Evolutionary conservation across 2,797 vertebrate species (phyloP).

Genomic region (Etheostoma nigrum): DNA sequence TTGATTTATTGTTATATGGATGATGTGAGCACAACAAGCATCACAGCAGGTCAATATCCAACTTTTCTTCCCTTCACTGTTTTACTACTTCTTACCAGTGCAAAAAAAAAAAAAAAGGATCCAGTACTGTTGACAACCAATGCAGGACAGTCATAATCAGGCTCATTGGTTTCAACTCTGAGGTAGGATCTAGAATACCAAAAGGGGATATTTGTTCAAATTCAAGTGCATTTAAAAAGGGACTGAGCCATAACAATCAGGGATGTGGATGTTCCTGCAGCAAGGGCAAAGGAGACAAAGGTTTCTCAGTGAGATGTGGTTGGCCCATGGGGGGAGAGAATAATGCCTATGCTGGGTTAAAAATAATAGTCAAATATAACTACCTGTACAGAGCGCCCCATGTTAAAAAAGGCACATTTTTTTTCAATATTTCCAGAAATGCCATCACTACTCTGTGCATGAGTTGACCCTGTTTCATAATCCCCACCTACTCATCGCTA

Average conservation of each 20-base stretch:
- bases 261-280: conserved; percentile 35
- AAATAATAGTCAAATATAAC: conserved; percentile 37
- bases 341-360: conserved; percentile 44
- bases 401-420: conserved; percentile 80
- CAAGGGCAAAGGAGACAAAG: conserved; percentile 34
- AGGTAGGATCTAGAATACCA: conserved; percentile 72
- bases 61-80: conserved; percentile 16
- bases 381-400: conserved; percentile 71
- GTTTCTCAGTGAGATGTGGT: conserved; percentile 40
- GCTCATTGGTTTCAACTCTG: conserved; percentile 66
- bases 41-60: conserved; percentile 63
- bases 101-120: conserved; percentile 49
- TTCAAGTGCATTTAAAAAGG: conserved; percentile 68
- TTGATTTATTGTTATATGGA: conserved; percentile 33
- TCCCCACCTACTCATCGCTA: conserved; percentile 39
- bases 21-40: conserved; percentile 51
- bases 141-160: conserved; percentile 52
- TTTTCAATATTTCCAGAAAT: conserved; percentile 60
- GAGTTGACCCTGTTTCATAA: conserved; percentile 70
- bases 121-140: conserved; percentile 62
- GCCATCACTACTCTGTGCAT: conserved; percentile 58
- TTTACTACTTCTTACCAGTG: conserved; percentile 44
- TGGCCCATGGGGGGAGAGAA: conserved; percentile 40
- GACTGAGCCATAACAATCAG: conserved; percentile 61
- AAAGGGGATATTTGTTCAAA: conserved; percentile 59